Evolutionary conservation across 2,113 vertebrate species (phyloP).

Genomic region (Silurus asotus): DNA sequence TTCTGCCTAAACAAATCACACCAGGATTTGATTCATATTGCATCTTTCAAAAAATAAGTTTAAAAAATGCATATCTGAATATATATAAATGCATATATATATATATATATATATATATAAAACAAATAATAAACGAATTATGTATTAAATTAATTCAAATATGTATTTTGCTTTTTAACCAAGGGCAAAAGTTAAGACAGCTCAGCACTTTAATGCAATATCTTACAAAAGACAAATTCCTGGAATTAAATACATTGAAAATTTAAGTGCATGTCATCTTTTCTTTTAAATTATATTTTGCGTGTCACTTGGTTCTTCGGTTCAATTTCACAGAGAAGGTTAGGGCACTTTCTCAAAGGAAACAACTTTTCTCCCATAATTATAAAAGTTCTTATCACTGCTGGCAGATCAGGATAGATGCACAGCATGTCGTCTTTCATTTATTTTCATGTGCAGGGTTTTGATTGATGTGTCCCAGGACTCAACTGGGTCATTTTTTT

Average conservation of each 20-base stretch:
- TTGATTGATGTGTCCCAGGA: conserved; percentile 46
- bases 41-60: not conserved
- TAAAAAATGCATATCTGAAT: not conserved
- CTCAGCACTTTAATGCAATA: not conserved
- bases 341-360: conserved; percentile 25
- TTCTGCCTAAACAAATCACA: not conserved
- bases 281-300: not conserved
- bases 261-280: conserved; percentile 32
- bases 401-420: conserved; percentile 29
- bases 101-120: no score
- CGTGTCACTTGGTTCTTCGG: not conserved
- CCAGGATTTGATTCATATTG: not conserved
- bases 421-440: conserved; percentile 48
- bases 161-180: not conserved
- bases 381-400: not conserved
- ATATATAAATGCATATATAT: no score
- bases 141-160: not conserved
- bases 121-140: no score
- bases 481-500: conserved; percentile 56
- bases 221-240: conserved; percentile 1
- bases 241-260: conserved; percentile 42
- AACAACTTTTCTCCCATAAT: conserved; percentile 1
- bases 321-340: conserved; percentile 28
- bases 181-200: not conserved
- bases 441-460: conserved; percentile 48